Evolutionary conservation across 2,888 invertebrate genomes (phyloP).

Genomic region (Idaea aversata): DNA sequence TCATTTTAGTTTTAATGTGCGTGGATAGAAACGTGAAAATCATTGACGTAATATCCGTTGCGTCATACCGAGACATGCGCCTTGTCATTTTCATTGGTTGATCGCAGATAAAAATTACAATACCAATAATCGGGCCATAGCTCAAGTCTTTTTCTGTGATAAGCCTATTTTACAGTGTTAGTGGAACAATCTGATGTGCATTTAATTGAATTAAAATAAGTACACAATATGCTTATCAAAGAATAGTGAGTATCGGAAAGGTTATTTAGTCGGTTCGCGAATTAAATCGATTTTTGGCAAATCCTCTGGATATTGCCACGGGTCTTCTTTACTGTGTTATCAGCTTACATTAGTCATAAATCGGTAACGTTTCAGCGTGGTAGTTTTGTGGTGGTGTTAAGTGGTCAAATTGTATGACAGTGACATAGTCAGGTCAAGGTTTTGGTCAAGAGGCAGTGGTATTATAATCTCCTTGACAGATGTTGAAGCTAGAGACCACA

Average conservation of each 20-base stretch:
- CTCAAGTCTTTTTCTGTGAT: constrained; percentile 77
- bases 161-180: constrained; percentile 68
- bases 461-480: constrained; percentile 40
- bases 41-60: constrained; percentile 82
- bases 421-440: constrained; percentile 66
- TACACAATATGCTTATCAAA: constrained; percentile 84
- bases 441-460: constrained; percentile 30
- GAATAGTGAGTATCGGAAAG: constrained; percentile 83
- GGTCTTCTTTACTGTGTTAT: constrained; percentile 42
- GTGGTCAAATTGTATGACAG: constrained; percentile 44
- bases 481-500: constrained; percentile 34
- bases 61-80: constrained; percentile 83
- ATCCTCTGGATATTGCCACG: constrained; percentile 44
- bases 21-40: constrained; percentile 32
- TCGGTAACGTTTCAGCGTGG: constrained; percentile 22
- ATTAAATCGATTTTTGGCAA: constrained; percentile 71
- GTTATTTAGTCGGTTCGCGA: constrained; percentile 61
- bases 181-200: constrained; percentile 79
- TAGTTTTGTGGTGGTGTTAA: constrained; percentile 27
- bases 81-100: constrained; percentile 77
- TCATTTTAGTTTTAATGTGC: not conserved
- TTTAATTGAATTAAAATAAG: constrained; percentile 68
- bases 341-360: constrained; percentile 35
- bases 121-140: constrained; percentile 68
- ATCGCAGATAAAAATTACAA: constrained; percentile 74